A percentile compares a stretch with the other conserved stretches of the same genome.
These are phyloP conservation scores for Stenurella melanura DNA, from an alignment of 2,888 invertebrate species.

Conservation along the genomic window DNA sequence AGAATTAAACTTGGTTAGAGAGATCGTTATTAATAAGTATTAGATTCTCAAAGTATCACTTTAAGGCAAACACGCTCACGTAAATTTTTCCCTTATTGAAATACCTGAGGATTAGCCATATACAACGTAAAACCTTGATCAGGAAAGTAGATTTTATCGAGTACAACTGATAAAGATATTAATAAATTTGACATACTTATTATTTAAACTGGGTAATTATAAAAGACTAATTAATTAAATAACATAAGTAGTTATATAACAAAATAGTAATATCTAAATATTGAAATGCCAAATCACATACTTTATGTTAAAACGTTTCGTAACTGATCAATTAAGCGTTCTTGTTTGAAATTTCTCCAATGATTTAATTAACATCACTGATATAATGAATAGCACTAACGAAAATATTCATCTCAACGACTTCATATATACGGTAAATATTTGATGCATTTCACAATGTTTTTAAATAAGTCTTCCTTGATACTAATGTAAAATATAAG, in stretches of 20 bases:
- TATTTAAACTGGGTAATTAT: not conserved
- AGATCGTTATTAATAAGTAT: too few species aligned
- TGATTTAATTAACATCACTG: slow-evolving; percentile 12
- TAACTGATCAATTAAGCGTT: not conserved
- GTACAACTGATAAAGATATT: not conserved
- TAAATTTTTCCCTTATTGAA: not conserved
- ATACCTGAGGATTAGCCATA: too few species aligned
- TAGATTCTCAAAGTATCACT: too few species aligned
- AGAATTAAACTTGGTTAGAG: too few species aligned
- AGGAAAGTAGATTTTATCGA: too few species aligned
- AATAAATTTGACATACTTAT: not conserved
- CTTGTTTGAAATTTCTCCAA: slow-evolving; percentile 13
- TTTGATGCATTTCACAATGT: too few species aligned
- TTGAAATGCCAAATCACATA: not conserved
- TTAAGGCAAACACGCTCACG: too few species aligned
- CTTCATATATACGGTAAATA: too few species aligned
- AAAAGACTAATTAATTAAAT: not conserved
- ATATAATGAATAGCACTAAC: not conserved
- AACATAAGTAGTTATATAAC: slow-evolving; percentile 10
- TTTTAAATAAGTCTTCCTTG: too few species aligned
- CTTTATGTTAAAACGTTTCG: slow-evolving; percentile 8
- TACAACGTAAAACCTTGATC: too few species aligned
- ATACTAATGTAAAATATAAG: too few species aligned
- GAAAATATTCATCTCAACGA: not conserved
- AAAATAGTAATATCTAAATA: not conserved